phyloP scores from a whole-genome alignment of 2,888 invertebrate genomes.

The Oscheius myriophilus region DNA sequence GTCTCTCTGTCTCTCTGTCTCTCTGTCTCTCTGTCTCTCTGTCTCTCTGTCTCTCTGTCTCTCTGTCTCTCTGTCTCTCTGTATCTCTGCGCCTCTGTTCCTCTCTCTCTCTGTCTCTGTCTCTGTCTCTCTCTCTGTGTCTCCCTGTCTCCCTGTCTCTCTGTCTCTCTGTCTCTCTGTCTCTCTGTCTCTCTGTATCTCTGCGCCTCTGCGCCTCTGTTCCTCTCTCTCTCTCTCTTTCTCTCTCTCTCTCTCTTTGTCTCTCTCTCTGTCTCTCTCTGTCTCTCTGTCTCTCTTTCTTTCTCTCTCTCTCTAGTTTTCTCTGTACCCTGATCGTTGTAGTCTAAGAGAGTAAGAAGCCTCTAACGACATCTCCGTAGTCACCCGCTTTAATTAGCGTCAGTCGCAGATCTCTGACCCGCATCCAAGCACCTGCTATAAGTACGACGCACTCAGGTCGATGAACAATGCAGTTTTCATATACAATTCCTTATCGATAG shows the following conservation, averaged over 20 bases:
- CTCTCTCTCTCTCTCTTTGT: neutral
- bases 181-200: neutral
- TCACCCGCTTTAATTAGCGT: conserved; percentile 2
- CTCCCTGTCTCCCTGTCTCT: too few relatives aligned
- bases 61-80: neutral
- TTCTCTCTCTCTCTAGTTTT: neutral
- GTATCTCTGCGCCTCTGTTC: too few relatives aligned
- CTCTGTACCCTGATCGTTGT: neutral
- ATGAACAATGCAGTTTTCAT: too few relatives aligned
- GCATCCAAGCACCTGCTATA: too few relatives aligned
- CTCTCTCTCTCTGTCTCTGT: neutral
- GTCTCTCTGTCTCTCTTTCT: neutral
- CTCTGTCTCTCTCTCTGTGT: neutral
- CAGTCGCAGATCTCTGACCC: neutral
- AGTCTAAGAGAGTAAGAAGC: too few relatives aligned
- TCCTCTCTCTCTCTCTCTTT: neutral
- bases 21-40: neutral
- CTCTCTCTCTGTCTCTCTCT: neutral
- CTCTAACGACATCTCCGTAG: neutral
- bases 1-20: neutral
- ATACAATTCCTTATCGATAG: too few relatives aligned
- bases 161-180: neutral
- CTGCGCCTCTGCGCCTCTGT: too few relatives aligned
- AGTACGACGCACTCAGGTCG: too few relatives aligned
- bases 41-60: neutral